A percentile compares a stretch with the other conserved stretches of the same genome.
These are phyloP conservation scores for Polypterus senegalus DNA, from an alignment of 2,113 vertebrate genomes.

Conservation along the genomic window DNA sequence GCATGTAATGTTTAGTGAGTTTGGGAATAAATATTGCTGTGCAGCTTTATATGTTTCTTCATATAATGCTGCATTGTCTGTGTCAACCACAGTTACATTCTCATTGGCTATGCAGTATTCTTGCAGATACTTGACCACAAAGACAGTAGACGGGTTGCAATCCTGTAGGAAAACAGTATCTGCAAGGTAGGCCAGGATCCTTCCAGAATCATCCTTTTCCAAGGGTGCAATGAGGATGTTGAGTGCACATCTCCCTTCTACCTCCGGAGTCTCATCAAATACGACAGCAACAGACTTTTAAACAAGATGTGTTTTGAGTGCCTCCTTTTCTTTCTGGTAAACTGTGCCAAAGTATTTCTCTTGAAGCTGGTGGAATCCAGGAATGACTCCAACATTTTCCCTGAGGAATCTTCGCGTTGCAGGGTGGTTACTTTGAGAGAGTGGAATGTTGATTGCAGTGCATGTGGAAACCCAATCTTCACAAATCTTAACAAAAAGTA, in stretches of 20 bases:
- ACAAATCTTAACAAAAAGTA: neutral
- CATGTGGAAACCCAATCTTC: neutral
- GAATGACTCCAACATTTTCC: neutral
- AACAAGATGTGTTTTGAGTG: neutral
- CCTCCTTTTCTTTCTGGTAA: neutral
- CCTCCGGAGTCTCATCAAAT: conserved; percentile 4
- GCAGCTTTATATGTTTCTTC: neutral
- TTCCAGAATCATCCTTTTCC: conserved; percentile 1
- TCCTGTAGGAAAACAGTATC: conserved; percentile 4
- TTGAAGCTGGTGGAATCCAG: conserved; percentile 5
- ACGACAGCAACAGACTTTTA: conserved; percentile 1
- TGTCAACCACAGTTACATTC: conserved; percentile 5
- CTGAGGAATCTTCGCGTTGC: neutral
- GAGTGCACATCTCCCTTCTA: conserved; percentile 3
- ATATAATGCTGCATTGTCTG: neutral
- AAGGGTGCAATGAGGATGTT: neutral
- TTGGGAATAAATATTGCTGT: neutral
- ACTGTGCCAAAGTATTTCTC: conserved; percentile 2
- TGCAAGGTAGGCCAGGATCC: neutral
- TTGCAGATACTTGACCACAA: neutral
- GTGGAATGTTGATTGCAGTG: conserved; percentile 3
- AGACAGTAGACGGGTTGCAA: conserved; percentile 1
- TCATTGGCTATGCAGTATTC: neutral
- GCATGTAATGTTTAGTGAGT: conserved; percentile 1
- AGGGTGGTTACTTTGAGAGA: conserved; percentile 1